phyloP scores from a whole-genome alignment of 2,888 invertebrate genomes.

The Troglohyphantes excavatus region DNA sequence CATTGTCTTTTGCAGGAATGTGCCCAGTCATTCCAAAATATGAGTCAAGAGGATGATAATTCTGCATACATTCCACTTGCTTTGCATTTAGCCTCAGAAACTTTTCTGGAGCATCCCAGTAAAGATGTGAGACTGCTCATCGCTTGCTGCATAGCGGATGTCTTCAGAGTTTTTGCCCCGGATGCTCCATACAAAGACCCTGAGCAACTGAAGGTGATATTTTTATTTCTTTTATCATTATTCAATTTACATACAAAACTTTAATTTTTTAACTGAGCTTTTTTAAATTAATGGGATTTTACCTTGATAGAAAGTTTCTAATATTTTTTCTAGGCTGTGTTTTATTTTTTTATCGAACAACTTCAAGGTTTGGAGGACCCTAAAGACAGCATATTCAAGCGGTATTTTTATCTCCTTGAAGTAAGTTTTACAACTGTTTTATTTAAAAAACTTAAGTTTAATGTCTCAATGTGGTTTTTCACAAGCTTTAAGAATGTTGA shows the following conservation, averaged over 20 bases:
- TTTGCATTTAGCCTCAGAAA: constrained; percentile 93
- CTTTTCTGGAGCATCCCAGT: constrained; percentile 93
- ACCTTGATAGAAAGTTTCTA: too few relatives aligned
- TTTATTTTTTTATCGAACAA: constrained; percentile 82
- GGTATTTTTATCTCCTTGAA: constrained; percentile 97
- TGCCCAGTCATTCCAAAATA: constrained; percentile 91
- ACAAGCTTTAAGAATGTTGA: too few relatives aligned
- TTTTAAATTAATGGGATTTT: not conserved
- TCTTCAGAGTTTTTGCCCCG: constrained; percentile 97
- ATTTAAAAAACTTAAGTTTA: not conserved
- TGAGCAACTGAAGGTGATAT: constrained; percentile 90
- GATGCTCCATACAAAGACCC: constrained; percentile 98
- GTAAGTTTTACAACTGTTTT: constrained; percentile 81
- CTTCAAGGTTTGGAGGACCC: constrained; percentile 91
- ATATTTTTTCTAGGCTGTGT: constrained; percentile 86
- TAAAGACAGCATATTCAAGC: constrained; percentile 97
- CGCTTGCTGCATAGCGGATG: constrained; percentile 98
- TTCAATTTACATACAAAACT: not conserved
- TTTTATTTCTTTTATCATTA: not conserved
- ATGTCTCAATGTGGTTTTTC: too few relatives aligned
- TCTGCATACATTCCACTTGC: constrained; percentile 96
- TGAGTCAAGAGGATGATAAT: constrained; percentile 96
- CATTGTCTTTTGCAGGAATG: constrained; percentile 71
- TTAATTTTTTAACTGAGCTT: not conserved
- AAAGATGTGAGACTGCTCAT: constrained; percentile 96